Evolutionary conservation across 2,113 vertebrate genomes (phyloP).

Genomic region (Oryzias curvinotus): DNA sequence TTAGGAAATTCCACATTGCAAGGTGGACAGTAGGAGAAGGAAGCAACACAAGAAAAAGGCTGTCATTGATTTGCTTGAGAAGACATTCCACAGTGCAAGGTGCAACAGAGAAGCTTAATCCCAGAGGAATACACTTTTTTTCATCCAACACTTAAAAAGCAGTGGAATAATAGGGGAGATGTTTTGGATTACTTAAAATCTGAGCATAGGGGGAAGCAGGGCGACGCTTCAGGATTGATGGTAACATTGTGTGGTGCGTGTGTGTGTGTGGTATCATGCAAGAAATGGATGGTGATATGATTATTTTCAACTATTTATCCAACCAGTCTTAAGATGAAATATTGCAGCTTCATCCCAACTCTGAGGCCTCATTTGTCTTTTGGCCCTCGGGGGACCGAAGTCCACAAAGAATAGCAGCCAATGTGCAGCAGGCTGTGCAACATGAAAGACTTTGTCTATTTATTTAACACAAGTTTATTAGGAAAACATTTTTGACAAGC

Average conservation of each 20-base stretch:
- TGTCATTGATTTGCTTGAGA: constrained; percentile 49
- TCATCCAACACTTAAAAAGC: constrained; percentile 3
- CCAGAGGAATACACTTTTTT: constrained; percentile 28
- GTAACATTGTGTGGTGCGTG: constrained; percentile 16
- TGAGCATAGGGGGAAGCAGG: background rate
- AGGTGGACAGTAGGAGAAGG: constrained; percentile 60
- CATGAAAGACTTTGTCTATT: background rate
- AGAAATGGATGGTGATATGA: constrained; percentile 34
- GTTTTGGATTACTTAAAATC: constrained; percentile 3
- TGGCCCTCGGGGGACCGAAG: constrained; percentile 64
- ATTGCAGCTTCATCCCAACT: constrained; percentile 56
- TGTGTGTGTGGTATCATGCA: constrained; percentile 51
- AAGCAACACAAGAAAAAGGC: constrained; percentile 18
- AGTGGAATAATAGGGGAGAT: constrained; percentile 10
- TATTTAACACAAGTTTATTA: background rate
- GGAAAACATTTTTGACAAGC: background rate
- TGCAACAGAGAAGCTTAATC: constrained; percentile 42
- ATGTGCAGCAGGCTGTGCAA: background rate
- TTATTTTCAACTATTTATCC: constrained; percentile 69
- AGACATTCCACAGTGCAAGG: constrained; percentile 74
- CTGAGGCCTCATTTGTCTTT: constrained; percentile 71
- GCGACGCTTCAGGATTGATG: constrained; percentile 35
- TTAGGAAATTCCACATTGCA: constrained; percentile 66
- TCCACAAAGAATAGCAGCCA: constrained; percentile 58
- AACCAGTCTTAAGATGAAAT: constrained; percentile 71